Conservation (phyloP, 2,797 vertebrate species). For the Arnoldichthys spilopterus region DNA sequence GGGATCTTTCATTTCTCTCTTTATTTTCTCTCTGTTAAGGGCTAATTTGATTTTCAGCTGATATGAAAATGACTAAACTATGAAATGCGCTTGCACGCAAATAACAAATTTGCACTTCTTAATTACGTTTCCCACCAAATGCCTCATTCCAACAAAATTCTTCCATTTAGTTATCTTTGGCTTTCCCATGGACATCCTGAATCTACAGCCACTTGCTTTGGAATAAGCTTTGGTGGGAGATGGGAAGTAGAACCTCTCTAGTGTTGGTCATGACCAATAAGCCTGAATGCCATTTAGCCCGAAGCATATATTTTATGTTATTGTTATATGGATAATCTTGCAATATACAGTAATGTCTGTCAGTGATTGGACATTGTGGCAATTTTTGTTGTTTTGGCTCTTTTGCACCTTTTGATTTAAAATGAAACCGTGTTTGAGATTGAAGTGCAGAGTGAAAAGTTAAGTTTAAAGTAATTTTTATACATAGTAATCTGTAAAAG, state of each 20-base stretch:
- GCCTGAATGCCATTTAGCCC: constrained; percentile 1
- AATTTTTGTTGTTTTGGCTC: constrained; percentile 4
- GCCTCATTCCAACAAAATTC: constrained; percentile 7
- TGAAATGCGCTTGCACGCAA: constrained; percentile 30
- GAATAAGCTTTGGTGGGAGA: constrained; percentile 16
- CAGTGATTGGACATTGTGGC: not conserved
- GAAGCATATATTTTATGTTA: not conserved
- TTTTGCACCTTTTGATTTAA: not conserved
- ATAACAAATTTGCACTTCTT: constrained; percentile 53
- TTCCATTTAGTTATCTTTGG: constrained; percentile 18
- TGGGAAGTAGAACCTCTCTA: not conserved
- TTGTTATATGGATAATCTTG: not conserved
- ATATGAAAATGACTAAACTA: constrained; percentile 33
- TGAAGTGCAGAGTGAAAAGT: not conserved
- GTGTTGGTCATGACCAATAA: not conserved
- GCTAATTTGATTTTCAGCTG: constrained; percentile 64
- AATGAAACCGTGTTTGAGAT: not conserved
- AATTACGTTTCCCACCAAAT: not conserved
- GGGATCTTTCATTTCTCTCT: constrained; percentile 42
- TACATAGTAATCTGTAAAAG: not conserved
- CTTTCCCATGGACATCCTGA: constrained; percentile 8
- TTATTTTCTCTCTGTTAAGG: constrained; percentile 61
- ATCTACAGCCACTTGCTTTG: constrained; percentile 9
- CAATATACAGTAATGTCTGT: not conserved
- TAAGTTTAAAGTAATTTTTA: not conserved